Evolutionary conservation across 2,113 vertebrate species (phyloP), one percentile per base, ranked within the genome.

Genomic region (Gasterosteus nipponicus): DNA sequence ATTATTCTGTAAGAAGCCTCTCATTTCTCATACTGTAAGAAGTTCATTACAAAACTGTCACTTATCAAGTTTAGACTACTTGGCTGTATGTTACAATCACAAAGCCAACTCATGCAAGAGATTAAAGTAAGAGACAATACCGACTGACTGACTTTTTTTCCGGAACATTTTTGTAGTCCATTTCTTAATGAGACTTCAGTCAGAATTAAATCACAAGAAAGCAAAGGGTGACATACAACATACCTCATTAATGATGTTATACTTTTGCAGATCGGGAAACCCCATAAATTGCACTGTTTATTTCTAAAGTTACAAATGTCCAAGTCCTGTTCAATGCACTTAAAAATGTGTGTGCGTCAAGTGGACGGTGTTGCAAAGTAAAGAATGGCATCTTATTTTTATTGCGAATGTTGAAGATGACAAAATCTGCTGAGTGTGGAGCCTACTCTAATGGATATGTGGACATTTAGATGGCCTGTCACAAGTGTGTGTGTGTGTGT

Each of bases 391-490:
- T 91, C 70, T 85, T 86, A 84, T 87, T 86, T 91, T 82, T 66
- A 75, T 75, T 83, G 56, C 44, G 76, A 86, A 83, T 82, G 74
- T 86, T 86, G 22, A 26, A 26, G 22, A 1, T 74, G 54, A 83
- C 71, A 87, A 90, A 90, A 92, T 74, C 79, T 91, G 89, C 92
- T 92, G 89, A 92, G 86, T 90, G 78, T 80, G 90, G 80, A 78
- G 29, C 26, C 71, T 78, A 10, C 72, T 70, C 81, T 86, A 92
- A 92, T 92, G 83, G 88, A 88, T 91, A 77, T 89, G 72, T 88
- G 79, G 88, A 87, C 88, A 91, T 91, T 92, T 88, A 90, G 81
- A 87, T 87, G 80, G 84, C 73, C 80, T 92, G 89, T 89, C 90
- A 89, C 78, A 77, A 79, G 78, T 78, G 74, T 83, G 60, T 77